Conservation (phyloP, 92 coral and sea anemone species). For the Virgularia gustaviana region DNA sequence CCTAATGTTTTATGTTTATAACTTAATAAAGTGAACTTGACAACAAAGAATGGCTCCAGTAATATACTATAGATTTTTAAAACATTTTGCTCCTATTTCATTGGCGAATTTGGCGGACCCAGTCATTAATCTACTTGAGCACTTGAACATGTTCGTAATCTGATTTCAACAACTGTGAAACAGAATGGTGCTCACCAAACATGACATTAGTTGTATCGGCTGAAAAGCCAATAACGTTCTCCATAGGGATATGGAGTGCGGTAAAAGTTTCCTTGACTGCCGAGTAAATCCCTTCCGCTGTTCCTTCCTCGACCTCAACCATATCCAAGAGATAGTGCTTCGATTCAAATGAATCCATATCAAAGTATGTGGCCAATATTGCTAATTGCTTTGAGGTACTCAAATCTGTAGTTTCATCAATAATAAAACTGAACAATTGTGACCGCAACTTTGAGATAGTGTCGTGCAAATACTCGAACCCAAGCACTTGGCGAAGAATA, state of each 20-base stretch:
- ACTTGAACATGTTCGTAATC: slow-evolving; percentile 6
- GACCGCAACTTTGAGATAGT: not conserved
- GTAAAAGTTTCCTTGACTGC: too few relatives aligned
- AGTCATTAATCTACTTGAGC: too few relatives aligned
- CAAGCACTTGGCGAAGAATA: not conserved
- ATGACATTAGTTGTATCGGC: slow-evolving; percentile 4
- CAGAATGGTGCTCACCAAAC: slow-evolving; percentile 15
- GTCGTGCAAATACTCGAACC: not conserved
- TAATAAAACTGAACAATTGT: slow-evolving; percentile 2
- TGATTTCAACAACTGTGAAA: slow-evolving; percentile 10
- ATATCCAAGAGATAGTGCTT: not conserved
- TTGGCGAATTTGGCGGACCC: too few relatives aligned
- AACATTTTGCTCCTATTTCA: too few relatives aligned
- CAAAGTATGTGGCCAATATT: not conserved
- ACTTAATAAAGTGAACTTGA: too few relatives aligned
- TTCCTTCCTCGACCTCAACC: not conserved
- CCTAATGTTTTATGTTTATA: too few relatives aligned
- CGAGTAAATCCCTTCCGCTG: not conserved
- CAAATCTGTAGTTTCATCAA: not conserved
- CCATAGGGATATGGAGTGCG: not conserved
- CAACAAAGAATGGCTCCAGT: too few relatives aligned
- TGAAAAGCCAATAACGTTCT: not conserved
- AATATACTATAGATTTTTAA: too few relatives aligned
- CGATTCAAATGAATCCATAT: not conserved
- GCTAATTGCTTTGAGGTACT: not conserved